Evolutionary conservation across 2,797 vertebrate genomes (phyloP).

Genomic region (Mus minutoides): DNA sequence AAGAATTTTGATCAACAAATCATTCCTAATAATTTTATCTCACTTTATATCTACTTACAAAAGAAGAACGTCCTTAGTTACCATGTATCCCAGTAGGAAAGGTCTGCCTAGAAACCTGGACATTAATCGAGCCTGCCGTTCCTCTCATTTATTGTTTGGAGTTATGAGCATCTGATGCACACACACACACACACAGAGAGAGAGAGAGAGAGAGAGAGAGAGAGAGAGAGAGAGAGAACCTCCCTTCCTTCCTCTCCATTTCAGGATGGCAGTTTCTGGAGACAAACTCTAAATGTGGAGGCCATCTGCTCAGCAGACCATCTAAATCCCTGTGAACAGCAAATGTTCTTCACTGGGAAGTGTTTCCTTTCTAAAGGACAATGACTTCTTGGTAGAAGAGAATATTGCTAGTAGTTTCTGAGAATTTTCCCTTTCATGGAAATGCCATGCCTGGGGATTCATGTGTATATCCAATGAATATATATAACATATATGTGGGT

Average conservation of each 20-base stretch:
- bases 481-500: not conserved
- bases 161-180: not conserved
- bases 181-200: not conserved
- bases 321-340: not conserved
- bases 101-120: not conserved
- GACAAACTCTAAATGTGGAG: conserved; percentile 19
- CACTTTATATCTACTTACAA: not conserved
- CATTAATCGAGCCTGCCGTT: not conserved
- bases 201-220: too few species aligned
- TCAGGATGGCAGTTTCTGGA: conserved; percentile 36
- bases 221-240: not conserved
- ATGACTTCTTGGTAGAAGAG: not conserved
- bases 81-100: not conserved
- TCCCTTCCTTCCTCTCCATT: conserved; percentile 24
- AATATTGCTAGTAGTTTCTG: not conserved
- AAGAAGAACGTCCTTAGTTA: not conserved
- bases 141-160: conserved; percentile 1
- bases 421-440: not conserved
- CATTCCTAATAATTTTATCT: conserved; percentile 31
- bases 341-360: not conserved
- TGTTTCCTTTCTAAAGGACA: conserved; percentile 58
- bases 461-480: not conserved
- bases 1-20: not conserved
- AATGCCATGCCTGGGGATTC: not conserved
- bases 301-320: conserved; percentile 23